These are phyloP conservation scores for Mastomys natalensis DNA, from an alignment of 2,113 vertebrate genomes.

Conservation along the genomic window DNA sequence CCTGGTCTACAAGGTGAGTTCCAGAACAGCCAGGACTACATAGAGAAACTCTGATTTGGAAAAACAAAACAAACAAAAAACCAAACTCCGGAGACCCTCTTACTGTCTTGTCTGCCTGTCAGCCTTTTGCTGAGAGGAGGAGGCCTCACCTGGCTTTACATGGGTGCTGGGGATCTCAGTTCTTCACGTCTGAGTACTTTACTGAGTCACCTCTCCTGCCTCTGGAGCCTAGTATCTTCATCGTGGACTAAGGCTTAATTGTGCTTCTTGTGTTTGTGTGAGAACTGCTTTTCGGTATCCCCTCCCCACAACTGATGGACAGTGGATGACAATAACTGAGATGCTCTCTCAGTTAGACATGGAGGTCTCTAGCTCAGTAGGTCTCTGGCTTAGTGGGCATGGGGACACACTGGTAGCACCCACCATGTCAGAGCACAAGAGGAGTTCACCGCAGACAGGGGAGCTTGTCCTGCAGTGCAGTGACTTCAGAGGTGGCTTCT, in stretches of 20 bases:
- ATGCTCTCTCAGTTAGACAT: too few species aligned
- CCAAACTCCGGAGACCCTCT: background rate
- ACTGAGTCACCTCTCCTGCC: background rate
- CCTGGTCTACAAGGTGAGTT: background rate
- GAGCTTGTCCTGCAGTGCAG: background rate
- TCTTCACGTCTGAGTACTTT: background rate
- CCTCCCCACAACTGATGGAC: background rate
- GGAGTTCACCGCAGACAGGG: background rate
- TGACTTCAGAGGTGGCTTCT: background rate
- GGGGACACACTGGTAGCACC: background rate
- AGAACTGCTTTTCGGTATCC: background rate
- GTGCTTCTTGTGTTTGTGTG: background rate
- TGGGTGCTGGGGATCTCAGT: too few species aligned
- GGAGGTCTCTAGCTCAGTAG: background rate
- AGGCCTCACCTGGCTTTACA: background rate
- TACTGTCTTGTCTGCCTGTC: background rate
- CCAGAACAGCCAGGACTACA: background rate
- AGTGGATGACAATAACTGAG: background rate
- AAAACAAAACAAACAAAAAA: background rate
- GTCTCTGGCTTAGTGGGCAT: background rate
- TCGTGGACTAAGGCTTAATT: background rate
- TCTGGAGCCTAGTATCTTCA: background rate
- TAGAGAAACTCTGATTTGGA: background rate
- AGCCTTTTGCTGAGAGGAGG: background rate
- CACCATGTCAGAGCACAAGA: background rate